Base-by-base conservation (phyloP, 2,888 invertebrate species). In the Eupithecia subfuscata region DNA sequence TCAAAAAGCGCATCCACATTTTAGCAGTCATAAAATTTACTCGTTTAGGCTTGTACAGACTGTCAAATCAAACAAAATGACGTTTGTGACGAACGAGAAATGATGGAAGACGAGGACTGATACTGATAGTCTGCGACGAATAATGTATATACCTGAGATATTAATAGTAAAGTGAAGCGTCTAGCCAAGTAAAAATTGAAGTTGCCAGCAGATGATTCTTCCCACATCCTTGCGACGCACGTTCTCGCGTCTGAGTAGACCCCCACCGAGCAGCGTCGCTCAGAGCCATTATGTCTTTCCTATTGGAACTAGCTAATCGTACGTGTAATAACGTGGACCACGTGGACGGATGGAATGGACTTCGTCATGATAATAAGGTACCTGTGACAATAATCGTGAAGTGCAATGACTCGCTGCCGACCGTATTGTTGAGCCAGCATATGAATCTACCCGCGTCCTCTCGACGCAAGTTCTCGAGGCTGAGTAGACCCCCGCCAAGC, bases 361-460 rank as follows among this genome's bases (percentile, higher is more conserved):
- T 56, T 8, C 9, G 45, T 43, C 40, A 1, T 18, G 22, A 11
- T 22, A 14, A 5, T 25, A 4, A 25, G 25, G 22, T 56, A 97
- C 97, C 97, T 90, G 97, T 97, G 78, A 98, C 97, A 82, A 96
- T 96, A 79, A 98, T 95, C 25, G 97, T 96, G 83, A 97, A 97
- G 86, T 97, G 96, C 68, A 97, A 96, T 64, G 97, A 97, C 88
- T 97, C 97, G 85, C 97, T 97, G 40, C 98, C 98, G 3, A 97
- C 97, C 11, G 97, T 97, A 90, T 98, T 99, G 93, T 98, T 98
- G 75, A 98, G 97, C 95, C 97, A 97, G 92, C 99, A 99, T 75
- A 97, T 96, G 93, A 98, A 98, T 83, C 97, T 96, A 70, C 98
- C 98, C 75, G 97, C 96, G 90, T 99, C 98, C 86, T 97, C 97